These are phyloP conservation scores for Meteorus colon DNA, from an alignment of 2,888 invertebrate genomes.

Conservation along the genomic window DNA sequence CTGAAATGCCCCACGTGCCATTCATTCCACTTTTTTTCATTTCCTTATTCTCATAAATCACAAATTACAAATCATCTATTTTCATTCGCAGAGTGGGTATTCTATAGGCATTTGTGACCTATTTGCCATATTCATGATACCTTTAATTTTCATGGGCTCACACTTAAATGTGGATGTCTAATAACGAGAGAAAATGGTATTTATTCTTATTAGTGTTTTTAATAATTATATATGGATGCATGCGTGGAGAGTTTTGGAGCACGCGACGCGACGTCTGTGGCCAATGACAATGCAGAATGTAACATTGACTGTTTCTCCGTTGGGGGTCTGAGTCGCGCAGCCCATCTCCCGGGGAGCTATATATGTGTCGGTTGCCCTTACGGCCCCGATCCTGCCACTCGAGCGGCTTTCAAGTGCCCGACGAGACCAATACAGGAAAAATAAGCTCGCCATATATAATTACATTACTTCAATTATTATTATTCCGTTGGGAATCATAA, in stretches of 20 bases:
- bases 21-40: conserved; percentile 28
- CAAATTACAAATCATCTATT: neutral
- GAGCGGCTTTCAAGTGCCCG: conserved; percentile 65
- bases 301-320: conserved; percentile 52
- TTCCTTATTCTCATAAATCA: conserved; percentile 3
- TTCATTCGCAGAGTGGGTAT: no score
- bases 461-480: conserved; percentile 59
- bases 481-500: conserved; percentile 51
- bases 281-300: conserved; percentile 69
- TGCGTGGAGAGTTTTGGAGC: conserved; percentile 37
- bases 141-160: no score
- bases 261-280: conserved; percentile 63
- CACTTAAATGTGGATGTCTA: no score
- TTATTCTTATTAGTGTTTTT: neutral
- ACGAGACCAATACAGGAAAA: conserved; percentile 54
- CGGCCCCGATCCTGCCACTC: conserved; percentile 48
- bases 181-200: neutral
- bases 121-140: no score
- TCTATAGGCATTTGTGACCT: no score
- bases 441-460: conserved; percentile 45
- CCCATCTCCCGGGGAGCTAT: conserved; percentile 64
- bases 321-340: conserved; percentile 54
- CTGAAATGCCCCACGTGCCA: conserved; percentile 23
- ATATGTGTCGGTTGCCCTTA: conserved; percentile 66
- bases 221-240: conserved; percentile 19